Percentiles rank a stretch among this genome's conserved stretches.
phyloP scores from a whole-genome alignment of 2,888 invertebrate species.

The Serripes groenlandicus region DNA sequence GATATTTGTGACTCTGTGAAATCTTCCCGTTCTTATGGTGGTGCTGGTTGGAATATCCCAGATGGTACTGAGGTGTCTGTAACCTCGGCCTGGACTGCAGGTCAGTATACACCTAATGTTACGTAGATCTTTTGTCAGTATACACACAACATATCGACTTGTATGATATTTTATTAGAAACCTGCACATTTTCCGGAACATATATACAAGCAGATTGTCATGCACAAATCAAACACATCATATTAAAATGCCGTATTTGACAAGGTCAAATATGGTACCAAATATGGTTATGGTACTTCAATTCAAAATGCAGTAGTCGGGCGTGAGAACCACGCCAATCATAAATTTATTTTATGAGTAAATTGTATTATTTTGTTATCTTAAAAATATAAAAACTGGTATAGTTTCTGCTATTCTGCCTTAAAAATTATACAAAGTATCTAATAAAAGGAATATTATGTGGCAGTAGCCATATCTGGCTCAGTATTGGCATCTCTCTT shows the following conservation, averaged over 20 bases:
- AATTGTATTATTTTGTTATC: too few species aligned
- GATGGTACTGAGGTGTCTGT: slow-evolving; percentile 67
- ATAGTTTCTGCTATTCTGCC: too few species aligned
- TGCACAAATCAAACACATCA: too few species aligned
- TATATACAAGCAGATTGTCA: not conserved
- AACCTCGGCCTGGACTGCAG: slow-evolving; percentile 54
- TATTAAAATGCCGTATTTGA: not conserved
- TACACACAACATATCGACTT: not conserved
- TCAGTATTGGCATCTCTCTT: too few species aligned
- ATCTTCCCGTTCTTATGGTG: slow-evolving; percentile 49
- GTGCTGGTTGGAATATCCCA: slow-evolving; percentile 63
- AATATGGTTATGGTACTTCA: too few species aligned
- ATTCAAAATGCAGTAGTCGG: too few species aligned
- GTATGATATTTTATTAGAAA: not conserved
- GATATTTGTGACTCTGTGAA: slow-evolving; percentile 40
- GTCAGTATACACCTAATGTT: not conserved
- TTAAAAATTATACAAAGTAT: not conserved
- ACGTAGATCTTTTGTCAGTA: not conserved
- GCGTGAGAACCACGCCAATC: too few species aligned
- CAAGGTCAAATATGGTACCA: not conserved
- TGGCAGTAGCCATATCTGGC: not conserved
- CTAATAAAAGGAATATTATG: not conserved
- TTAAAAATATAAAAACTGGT: too few species aligned
- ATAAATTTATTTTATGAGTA: too few species aligned
- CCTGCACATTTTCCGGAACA: not conserved